Evolutionary conservation across 2,113 vertebrate genomes (phyloP).

Genomic region (Gambusia holbrooki): DNA sequence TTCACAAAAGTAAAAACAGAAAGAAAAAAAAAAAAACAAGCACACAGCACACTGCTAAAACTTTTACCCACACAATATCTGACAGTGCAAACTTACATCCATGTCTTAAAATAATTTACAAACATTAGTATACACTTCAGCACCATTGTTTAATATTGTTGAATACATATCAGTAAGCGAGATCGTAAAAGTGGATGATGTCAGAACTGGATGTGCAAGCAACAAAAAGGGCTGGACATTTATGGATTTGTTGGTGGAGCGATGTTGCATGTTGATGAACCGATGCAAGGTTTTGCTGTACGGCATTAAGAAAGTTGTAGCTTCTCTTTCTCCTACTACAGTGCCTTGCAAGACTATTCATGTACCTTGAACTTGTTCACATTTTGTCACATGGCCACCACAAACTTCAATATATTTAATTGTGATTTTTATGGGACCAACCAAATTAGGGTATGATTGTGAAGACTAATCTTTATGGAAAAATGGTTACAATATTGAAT

Average conservation of each 20-base stretch:
- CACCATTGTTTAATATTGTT: slow-evolving; percentile 83
- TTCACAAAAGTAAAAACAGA: slow-evolving; percentile 40
- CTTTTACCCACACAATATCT: slow-evolving; percentile 74
- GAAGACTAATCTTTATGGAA: no score
- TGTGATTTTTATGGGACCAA: not conserved
- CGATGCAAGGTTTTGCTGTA: slow-evolving; percentile 8
- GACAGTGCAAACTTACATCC: slow-evolving; percentile 79
- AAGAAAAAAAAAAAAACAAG: slow-evolving; percentile 55
- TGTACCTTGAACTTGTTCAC: no score
- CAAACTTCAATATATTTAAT: not conserved
- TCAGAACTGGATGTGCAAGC: slow-evolving; percentile 56
- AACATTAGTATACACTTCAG: slow-evolving; percentile 82
- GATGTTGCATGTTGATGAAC: slow-evolving; percentile 13
- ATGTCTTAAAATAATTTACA: slow-evolving; percentile 80
- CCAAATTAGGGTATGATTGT: no score
- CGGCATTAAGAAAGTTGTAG: not conserved
- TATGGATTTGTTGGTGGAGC: slow-evolving; percentile 18
- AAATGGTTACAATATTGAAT: no score
- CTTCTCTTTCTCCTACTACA: not conserved
- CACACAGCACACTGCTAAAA: slow-evolving; percentile 74
- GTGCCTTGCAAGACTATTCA: not conserved
- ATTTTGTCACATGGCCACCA: not conserved
- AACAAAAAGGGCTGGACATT: slow-evolving; percentile 18
- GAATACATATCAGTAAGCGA: slow-evolving; percentile 75
- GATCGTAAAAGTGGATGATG: slow-evolving; percentile 59